Evolutionary conservation across 2,888 invertebrate species (phyloP), one percentile per base, ranked within the genome.

Genomic region (Orchesella flavescens): DNA sequence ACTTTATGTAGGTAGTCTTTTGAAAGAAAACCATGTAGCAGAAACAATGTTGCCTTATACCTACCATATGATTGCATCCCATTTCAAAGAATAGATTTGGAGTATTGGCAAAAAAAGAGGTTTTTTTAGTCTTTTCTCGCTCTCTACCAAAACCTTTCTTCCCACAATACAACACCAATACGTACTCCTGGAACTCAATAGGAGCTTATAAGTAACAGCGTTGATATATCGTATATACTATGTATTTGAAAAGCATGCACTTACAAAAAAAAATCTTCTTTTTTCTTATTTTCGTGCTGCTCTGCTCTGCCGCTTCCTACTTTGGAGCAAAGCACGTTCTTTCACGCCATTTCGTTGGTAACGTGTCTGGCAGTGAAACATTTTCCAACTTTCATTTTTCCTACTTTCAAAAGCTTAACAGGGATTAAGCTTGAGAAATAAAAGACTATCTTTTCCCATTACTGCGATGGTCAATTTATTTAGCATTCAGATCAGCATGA

Each of bases 401-500:
- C 74, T 74, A 15, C 55, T 55, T 68, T 23, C 55, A 63, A 79
- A 79, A 59, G 79, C 79, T 79, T 66, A 65, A 73, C 57, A 81
- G 57, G 57, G 46, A 63, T 69, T 74, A 74, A 68, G 80, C 55
- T 65, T n/a, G n/a, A 46, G 69, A 69, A 81, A 75, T 69, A 81
- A 81, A 81, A 75, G 74, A 68, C 66, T 66, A 81, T 74, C 80
- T 66, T 74, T 81, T 74, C 65, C 74, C 74, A 74, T 81, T 74
- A 68, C 74, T 46, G 49, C 24, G 74, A 81, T 68, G 75, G 81
- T 75, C 81, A 81, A 81, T 81, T 81, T 75, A 81, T 81, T 81
- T 81, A 75, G 69, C 81, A 81, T 81, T 81, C 81, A 75, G 75
- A 81, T 74, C 81, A 81, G 81, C 69, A 34, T 81, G 74, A 81